Evolutionary conservation across 1,140 invertebrate genomes (phyloP), one percentile per base, ranked within the genome.

Genomic region (Drosophila cardini): DNA sequence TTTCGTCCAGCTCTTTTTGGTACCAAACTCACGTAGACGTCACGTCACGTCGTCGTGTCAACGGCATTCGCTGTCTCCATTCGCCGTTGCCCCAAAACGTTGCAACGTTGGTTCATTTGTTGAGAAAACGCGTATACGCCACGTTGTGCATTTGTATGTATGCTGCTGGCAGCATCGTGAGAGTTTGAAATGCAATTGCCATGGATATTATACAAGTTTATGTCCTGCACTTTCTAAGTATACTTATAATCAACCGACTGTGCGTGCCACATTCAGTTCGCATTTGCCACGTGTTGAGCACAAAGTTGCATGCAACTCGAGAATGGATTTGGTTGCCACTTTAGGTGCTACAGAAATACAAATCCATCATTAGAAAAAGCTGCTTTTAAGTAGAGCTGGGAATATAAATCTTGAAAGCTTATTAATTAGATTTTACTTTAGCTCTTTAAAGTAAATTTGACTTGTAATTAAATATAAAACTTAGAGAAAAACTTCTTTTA

Each of bases 101-200:
- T n/a, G 38, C 38, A 11, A 32, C 26, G 3, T 67, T 45, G 64
- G 60, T 79, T 79, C 72, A 76, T 77, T 81, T 81, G 46, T 69
- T 76, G 55, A 40, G 32, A 70, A 15, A 67, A 15, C 50, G 75
- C 79, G 79, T 56, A 78, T 74, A 74, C 70, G 79, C 56, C 76
- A 84, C 62, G 62, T 84, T 68, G 80, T 43, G 42, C 77, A 55
- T 57, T 57, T 79, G 56, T 16, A 58, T 57, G 21, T 58, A 58
- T 57, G 21, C 50, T 38, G 36, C 36, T 38, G 11, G 36, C 11
- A 16, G 72, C 42, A 26, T 42, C 16, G 42, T 32, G 67, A 42
- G 46, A 72, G 42, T 50, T 65, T 74, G 42, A 60, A 71, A 72
- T 69, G 48, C 67, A 84, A 83, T 78, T 79, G 60, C 71, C 80